Base-by-base conservation (phyloP, 1,140 invertebrate species). In the Helicoverpa armigera region DNA sequence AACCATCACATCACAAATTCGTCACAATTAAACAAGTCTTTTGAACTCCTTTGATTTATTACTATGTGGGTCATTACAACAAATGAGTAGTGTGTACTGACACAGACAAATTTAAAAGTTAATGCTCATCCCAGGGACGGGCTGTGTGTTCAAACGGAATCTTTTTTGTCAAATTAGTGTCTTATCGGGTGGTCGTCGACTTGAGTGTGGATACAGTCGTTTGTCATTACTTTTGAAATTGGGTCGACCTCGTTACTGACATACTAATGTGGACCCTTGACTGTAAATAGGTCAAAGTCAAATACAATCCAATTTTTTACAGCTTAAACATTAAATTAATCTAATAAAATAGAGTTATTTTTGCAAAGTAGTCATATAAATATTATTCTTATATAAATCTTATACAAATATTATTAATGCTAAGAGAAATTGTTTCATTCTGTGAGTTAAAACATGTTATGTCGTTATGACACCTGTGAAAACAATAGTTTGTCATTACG, bases 111-210 rank as follows among this genome's bases (percentile, higher is more conserved):
- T 85, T 82, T 79, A 81, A 82, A 86, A 85, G 65, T 85, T 82
- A 85, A 84, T 82, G 82, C 76, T 88, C 81, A 74, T 83, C 60
- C 58, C 50, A 83, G 72, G 80, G 80, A 80, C 72, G 80, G 61
- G 74, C 58, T 67, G 65, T 72, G 74, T 85, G 74, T 84, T 82
- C 63, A 79, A 78, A 85, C 53, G 69, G 79, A 83, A 83, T 74
- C 53, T 70, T 84, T 86, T 87, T 86, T 80, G 86, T 87, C 84
- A 88, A 88, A 88, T 88, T 88, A 86, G 84, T 80, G 76, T 69
- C 78, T 79, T 88, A 85, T 85, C 77, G 86, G 81, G 75, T 87
- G 83, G 85, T 67, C 56, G 73, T 56, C 69, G 78, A 53, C 83
- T 31, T 35, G 82, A 80, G 72, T 80, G 81, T 86, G 73, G 77